Conservation (phyloP, 2,888 invertebrate species). For the Agrotis segetum region DNA sequence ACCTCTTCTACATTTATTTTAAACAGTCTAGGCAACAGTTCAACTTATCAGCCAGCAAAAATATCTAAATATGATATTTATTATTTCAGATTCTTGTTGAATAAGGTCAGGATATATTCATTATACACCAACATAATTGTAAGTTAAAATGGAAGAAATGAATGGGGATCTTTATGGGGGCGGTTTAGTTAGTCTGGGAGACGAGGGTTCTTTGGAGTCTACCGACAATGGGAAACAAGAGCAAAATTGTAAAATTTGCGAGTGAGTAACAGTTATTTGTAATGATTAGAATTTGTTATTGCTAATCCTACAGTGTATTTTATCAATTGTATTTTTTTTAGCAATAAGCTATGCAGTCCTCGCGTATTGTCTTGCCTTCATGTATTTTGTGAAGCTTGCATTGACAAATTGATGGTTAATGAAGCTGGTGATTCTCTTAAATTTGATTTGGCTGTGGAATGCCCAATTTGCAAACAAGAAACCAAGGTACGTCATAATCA, state of each 20-base stretch:
- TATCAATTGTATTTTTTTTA: constrained; percentile 75
- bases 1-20: neutral
- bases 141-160: constrained; percentile 92
- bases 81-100: constrained; percentile 85
- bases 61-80: constrained; percentile 6
- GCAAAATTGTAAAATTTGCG: constrained; percentile 93
- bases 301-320: neutral
- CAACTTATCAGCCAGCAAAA: no score
- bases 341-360: constrained; percentile 95
- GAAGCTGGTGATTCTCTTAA: constrained; percentile 93
- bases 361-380: constrained; percentile 98
- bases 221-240: constrained; percentile 89
- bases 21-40: no score
- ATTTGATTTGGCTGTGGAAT: constrained; percentile 92
- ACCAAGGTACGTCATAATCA: constrained; percentile 91
- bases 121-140: constrained; percentile 86
- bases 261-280: constrained; percentile 83
- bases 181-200: constrained; percentile 86
- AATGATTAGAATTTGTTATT: constrained; percentile 1
- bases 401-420: constrained; percentile 94
- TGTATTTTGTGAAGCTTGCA: constrained; percentile 98
- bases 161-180: constrained; percentile 90
- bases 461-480: constrained; percentile 96
- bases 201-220: constrained; percentile 89
- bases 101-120: constrained; percentile 82